These are phyloP conservation scores for Progne subis DNA, from an alignment of 2,113 vertebrate species.

Conservation along the genomic window DNA sequence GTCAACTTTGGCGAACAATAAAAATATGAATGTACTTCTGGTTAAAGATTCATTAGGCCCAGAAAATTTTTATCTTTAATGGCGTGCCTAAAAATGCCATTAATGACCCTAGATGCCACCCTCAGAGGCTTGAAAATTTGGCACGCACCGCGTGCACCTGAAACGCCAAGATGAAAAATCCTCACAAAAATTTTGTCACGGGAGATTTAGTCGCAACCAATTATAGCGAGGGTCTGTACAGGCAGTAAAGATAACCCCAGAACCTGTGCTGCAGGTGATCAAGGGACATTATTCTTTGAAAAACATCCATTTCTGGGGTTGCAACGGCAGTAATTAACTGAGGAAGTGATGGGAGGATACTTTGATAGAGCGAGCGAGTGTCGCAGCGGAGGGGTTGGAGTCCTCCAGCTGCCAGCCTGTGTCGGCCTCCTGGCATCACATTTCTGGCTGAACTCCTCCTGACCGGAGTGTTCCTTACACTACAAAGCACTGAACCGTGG, in stretches of 20 bases:
- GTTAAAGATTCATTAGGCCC: neutral
- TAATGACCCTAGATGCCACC: neutral
- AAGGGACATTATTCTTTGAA: neutral
- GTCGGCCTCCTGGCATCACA: neutral
- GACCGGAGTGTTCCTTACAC: neutral
- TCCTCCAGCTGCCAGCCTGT: neutral
- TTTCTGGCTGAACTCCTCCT: neutral
- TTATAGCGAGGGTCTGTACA: neutral
- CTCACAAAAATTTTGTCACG: neutral
- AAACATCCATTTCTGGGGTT: neutral
- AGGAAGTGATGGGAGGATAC: neutral
- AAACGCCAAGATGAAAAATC: neutral
- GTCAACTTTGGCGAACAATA: neutral
- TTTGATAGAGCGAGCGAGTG: neutral
- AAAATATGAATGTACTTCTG: neutral
- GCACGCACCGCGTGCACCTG: accelerated
- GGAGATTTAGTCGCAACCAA: neutral
- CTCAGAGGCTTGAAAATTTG: neutral
- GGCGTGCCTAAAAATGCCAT: neutral
- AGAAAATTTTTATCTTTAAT: neutral
- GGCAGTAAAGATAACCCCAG: neutral
- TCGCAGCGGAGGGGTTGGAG: neutral
- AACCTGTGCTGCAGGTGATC: neutral
- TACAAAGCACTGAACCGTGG: neutral
- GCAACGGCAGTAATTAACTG: neutral